phyloP scores from a whole-genome alignment of 2,113 vertebrate species.

The Chitala chitala region DNA sequence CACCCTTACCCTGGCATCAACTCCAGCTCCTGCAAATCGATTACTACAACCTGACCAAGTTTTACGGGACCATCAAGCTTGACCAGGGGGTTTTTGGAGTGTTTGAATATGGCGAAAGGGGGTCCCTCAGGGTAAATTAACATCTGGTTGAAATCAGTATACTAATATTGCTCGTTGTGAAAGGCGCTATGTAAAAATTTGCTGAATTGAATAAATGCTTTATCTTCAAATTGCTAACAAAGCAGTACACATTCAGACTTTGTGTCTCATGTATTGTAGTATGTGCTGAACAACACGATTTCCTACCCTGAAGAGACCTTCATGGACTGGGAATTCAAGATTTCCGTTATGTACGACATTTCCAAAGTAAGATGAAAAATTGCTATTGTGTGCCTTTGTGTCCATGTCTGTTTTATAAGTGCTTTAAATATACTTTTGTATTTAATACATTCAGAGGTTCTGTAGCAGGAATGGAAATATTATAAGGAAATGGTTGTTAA shows the following conservation, averaged over 20 bases:
- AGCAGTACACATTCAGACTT: background rate
- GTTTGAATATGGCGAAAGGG: slow-evolving; percentile 88
- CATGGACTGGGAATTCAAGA: slow-evolving; percentile 98
- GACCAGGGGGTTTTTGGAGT: slow-evolving; percentile 84
- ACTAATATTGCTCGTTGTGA: too few relatives aligned
- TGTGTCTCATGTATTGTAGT: slow-evolving; percentile 51
- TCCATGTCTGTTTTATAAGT: background rate
- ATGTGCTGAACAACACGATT: slow-evolving; percentile 89
- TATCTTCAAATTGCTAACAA: background rate
- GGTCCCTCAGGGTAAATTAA: slow-evolving; percentile 84
- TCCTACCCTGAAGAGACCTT: slow-evolving; percentile 94
- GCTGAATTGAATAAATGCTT: too few relatives aligned
- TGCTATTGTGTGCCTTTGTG: background rate
- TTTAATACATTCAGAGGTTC: too few relatives aligned
- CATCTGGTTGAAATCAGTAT: background rate
- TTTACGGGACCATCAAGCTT: slow-evolving; percentile 92
- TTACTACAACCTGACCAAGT: slow-evolving; percentile 97
- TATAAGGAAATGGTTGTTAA: too few relatives aligned
- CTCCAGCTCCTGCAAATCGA: slow-evolving; percentile 81
- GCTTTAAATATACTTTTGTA: too few relatives aligned
- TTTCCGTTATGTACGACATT: slow-evolving; percentile 94
- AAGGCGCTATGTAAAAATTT: too few relatives aligned
- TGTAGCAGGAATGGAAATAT: too few relatives aligned
- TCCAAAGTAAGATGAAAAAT: slow-evolving; percentile 77
- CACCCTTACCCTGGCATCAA: background rate